A percentile compares a stretch with the other conserved stretches of the same genome.
phyloP scores from a whole-genome alignment of 2,888 invertebrate species.

The Parnassius apollo region DNA sequence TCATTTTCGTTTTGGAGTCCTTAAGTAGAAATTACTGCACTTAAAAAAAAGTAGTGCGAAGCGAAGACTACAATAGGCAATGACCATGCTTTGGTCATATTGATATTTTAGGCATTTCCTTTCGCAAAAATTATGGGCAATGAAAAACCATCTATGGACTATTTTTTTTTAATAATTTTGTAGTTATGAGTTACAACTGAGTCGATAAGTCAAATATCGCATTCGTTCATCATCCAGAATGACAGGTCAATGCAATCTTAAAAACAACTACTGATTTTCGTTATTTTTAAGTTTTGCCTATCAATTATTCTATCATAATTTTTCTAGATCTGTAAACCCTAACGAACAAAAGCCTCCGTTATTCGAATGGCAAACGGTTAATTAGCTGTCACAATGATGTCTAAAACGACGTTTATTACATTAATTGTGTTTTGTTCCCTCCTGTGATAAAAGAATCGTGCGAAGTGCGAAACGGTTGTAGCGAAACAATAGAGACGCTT shows the following conservation, averaged over 20 bases:
- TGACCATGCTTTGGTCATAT: too few species aligned
- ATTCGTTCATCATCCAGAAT: not conserved
- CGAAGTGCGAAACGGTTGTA: conserved; percentile 20
- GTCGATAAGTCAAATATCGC: not conserved
- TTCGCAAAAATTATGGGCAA: too few species aligned
- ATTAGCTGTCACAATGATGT: conserved; percentile 13
- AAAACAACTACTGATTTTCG: not conserved
- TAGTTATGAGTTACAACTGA: not conserved
- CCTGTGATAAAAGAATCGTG: conserved; percentile 22
- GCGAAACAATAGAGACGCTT: conserved; percentile 19
- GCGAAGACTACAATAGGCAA: too few species aligned
- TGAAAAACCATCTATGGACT: too few species aligned
- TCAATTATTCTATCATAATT: too few species aligned
- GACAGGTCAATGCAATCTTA: not conserved
- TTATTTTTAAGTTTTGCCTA: not conserved
- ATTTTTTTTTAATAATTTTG: not conserved
- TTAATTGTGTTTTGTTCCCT: conserved; percentile 23
- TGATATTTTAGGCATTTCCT: too few species aligned
- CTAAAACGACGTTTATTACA: conserved; percentile 12
- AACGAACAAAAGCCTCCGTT: conserved; percentile 5
- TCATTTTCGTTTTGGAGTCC: not conserved
- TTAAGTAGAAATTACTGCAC: not conserved
- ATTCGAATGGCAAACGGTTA: conserved; percentile 15
- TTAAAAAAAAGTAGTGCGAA: not conserved
- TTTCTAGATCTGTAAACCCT: not conserved